These are phyloP conservation scores for Nycticebus coucang DNA, from an alignment of 2,113 vertebrate species.

Conservation along the genomic window DNA sequence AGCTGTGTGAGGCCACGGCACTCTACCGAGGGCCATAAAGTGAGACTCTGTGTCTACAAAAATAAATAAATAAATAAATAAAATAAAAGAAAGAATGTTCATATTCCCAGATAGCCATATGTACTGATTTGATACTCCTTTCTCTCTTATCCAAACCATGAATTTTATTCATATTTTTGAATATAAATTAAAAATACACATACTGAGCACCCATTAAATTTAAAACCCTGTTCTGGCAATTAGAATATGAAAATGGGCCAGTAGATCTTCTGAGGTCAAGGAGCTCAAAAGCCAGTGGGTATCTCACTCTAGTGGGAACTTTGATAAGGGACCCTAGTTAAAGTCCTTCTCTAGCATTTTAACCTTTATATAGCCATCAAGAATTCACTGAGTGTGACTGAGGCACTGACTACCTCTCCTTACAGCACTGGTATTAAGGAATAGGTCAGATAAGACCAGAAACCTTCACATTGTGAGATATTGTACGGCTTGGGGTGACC, in stretches of 20 bases:
- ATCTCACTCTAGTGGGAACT: background rate
- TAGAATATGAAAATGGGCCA: background rate
- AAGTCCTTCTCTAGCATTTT: background rate
- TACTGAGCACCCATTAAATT: background rate
- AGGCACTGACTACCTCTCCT: background rate
- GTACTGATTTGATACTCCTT: background rate
- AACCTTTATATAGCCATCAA: background rate
- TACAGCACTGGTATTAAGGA: background rate
- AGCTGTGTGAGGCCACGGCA: no score
- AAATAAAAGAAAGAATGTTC: no score
- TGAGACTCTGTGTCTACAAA: no score
- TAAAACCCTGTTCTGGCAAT: background rate
- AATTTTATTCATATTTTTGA: background rate
- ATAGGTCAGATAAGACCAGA: background rate
- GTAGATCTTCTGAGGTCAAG: background rate
- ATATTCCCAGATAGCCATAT: background rate
- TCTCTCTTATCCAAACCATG: background rate
- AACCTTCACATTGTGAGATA: background rate
- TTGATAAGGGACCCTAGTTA: background rate
- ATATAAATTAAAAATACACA: background rate
- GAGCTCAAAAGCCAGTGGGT: background rate
- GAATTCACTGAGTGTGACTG: background rate
- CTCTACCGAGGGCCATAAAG: no score
- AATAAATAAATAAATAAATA: no score
- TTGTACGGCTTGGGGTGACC: background rate